Conservation (phyloP, 2,888 invertebrate genomes). For the Drosophila subquinaria region DNA sequence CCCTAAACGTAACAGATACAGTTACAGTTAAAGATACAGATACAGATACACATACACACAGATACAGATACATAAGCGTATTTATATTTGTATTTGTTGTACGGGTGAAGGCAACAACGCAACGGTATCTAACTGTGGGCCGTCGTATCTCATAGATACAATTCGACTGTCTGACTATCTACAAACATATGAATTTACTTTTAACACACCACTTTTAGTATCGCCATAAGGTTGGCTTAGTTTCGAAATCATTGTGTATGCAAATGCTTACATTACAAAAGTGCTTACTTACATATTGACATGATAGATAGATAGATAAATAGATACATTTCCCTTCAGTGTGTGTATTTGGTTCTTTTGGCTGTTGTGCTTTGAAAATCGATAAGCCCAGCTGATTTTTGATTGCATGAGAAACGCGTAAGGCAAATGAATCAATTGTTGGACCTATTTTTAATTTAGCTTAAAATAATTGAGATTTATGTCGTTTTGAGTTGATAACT, state of each 20-base stretch:
- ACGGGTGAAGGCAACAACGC: conserved; percentile 24
- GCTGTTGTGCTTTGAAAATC: conserved; percentile 57
- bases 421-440: conserved; percentile 11
- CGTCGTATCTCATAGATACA: conserved; percentile 68
- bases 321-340: conserved; percentile 28
- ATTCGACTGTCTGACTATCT: conserved; percentile 42
- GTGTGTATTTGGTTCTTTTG: conserved; percentile 24
- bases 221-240: conserved; percentile 30
- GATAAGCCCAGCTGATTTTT: conserved; percentile 51
- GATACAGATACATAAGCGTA: conserved; percentile 16
- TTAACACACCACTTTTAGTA: conserved; percentile 34
- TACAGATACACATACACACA: conserved; percentile 28
- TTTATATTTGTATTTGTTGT: conserved; percentile 1
- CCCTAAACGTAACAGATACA: conserved; percentile 50
- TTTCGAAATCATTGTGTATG: conserved; percentile 51
- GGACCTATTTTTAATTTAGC: conserved; percentile 20
- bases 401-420: conserved; percentile 4
- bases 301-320: conserved; percentile 28
- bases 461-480: conserved; percentile 66
- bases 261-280: conserved; percentile 38
- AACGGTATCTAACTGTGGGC: conserved; percentile 37
- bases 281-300: conserved; percentile 5
- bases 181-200: conserved; percentile 37
- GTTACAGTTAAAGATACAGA: conserved; percentile 20
- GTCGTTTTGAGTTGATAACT: conserved; percentile 15